Evolutionary conservation across 2,797 vertebrate genomes (phyloP).

Genomic region (Numenius phaeopus): DNA sequence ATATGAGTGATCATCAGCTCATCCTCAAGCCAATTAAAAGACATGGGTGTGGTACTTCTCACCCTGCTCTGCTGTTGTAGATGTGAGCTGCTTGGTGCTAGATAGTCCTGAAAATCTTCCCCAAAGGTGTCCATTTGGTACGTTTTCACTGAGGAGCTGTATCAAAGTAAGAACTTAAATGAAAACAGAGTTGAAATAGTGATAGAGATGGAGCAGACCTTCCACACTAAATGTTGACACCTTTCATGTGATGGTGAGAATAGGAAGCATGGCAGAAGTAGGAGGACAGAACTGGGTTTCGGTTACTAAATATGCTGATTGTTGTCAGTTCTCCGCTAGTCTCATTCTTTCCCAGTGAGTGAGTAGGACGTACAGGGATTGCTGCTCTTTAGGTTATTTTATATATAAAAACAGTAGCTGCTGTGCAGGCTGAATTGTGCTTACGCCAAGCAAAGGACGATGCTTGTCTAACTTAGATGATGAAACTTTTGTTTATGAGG

Average conservation of each 20-base stretch:
- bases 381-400: background rate
- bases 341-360: background rate
- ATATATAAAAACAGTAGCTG: background rate
- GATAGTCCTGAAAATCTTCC: background rate
- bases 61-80: background rate
- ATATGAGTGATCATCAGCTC: background rate
- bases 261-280: background rate
- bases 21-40: background rate
- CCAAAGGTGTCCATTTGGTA: background rate
- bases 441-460: background rate
- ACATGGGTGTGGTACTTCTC: background rate
- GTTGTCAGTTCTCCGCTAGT: background rate
- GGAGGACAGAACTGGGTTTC: background rate
- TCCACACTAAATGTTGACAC: background rate
- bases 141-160: background rate
- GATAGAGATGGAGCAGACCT: background rate
- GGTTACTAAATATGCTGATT: background rate
- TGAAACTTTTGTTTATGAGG: slow-evolving; percentile 24
- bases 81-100: background rate
- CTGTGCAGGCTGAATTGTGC: background rate
- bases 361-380: background rate
- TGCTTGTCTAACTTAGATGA: background rate
- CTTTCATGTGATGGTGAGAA: background rate
- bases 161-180: background rate
- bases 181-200: background rate